A percentile compares a stretch with the other conserved stretches of the same genome.
phyloP scores from a whole-genome alignment of 2,888 invertebrate species.

The Pyrgus malvae region DNA sequence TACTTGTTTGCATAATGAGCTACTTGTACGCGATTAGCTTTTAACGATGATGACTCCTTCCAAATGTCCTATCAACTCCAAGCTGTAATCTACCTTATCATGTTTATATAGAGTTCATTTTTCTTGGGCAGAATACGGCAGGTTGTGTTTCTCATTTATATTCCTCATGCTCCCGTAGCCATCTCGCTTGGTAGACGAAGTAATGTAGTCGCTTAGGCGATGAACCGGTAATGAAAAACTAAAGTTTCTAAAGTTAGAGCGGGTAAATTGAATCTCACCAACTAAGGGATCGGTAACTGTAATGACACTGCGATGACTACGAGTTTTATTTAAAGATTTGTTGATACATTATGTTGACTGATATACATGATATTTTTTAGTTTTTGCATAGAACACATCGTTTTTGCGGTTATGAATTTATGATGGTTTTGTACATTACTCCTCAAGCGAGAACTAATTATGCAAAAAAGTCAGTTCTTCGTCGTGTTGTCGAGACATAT shows the following conservation, averaged over 20 bases:
- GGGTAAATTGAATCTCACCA: too few relatives aligned
- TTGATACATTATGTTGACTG: too few relatives aligned
- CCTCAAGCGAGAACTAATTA: too few relatives aligned
- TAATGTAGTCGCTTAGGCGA: constrained; percentile 50
- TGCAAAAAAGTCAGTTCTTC: too few relatives aligned
- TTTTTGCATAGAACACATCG: too few relatives aligned
- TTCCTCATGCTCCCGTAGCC: constrained; percentile 55
- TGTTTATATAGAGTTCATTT: constrained; percentile 31
- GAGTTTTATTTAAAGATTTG: too few relatives aligned
- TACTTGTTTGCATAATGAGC: constrained; percentile 65
- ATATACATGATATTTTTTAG: too few relatives aligned
- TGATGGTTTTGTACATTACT: too few relatives aligned
- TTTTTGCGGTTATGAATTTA: too few relatives aligned
- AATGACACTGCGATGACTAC: too few relatives aligned
- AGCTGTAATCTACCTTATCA: constrained; percentile 38
- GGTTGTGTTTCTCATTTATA: constrained; percentile 63
- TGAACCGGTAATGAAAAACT: constrained; percentile 19
- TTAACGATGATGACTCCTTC: constrained; percentile 71
- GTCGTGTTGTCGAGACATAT: too few relatives aligned
- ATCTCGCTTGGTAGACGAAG: constrained; percentile 66
- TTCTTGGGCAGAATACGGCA: constrained; percentile 27
- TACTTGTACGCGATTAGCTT: constrained; percentile 69
- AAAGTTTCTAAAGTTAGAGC: constrained; percentile 18
- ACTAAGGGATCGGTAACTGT: too few relatives aligned
- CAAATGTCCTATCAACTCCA: constrained; percentile 29